Evolutionary conservation across 2,888 invertebrate species (phyloP).

Genomic region (Sceliomorpha sp.): DNA sequence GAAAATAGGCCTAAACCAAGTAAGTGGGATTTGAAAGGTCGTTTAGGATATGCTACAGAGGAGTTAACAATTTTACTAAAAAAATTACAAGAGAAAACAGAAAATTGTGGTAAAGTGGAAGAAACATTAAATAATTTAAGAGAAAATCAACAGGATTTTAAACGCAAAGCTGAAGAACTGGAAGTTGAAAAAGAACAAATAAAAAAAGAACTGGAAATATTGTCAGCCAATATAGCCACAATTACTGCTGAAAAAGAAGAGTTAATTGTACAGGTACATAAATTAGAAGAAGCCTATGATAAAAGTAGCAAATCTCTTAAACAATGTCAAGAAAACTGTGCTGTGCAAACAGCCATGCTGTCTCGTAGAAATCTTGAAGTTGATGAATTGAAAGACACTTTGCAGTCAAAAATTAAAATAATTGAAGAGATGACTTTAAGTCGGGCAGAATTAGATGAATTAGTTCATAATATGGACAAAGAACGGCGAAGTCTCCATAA

Average conservation of each 20-base stretch:
- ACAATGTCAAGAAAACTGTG: constrained; percentile 82
- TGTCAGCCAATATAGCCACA: constrained; percentile 82
- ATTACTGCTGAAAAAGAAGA: constrained; percentile 79
- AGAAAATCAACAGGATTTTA: constrained; percentile 56
- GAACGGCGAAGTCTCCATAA: constrained; percentile 86
- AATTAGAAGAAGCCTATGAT: constrained; percentile 81
- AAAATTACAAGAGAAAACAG: constrained; percentile 84
- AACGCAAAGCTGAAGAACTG: constrained; percentile 61
- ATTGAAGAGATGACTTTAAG: constrained; percentile 61
- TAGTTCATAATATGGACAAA: constrained; percentile 81
- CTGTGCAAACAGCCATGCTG: constrained; percentile 74
- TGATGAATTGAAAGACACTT: constrained; percentile 68
- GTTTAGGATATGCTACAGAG: constrained; percentile 74
- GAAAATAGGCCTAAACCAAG: constrained; percentile 60
- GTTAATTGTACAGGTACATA: constrained; percentile 67
- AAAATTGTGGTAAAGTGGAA: constrained; percentile 57
- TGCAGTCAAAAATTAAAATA: constrained; percentile 58
- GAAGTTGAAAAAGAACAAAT: constrained; percentile 79
- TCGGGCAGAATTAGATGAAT: constrained; percentile 81
- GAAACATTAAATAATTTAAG: constrained; percentile 58
- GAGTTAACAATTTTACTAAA: constrained; percentile 85
- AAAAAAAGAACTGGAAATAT: constrained; percentile 82
- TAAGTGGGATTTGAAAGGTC: constrained; percentile 75
- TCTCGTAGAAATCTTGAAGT: constrained; percentile 49
- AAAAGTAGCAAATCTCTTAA: constrained; percentile 58